Base-by-base conservation (phyloP, 2,797 vertebrate genomes). In the Ptychadena robeensis region DNA sequence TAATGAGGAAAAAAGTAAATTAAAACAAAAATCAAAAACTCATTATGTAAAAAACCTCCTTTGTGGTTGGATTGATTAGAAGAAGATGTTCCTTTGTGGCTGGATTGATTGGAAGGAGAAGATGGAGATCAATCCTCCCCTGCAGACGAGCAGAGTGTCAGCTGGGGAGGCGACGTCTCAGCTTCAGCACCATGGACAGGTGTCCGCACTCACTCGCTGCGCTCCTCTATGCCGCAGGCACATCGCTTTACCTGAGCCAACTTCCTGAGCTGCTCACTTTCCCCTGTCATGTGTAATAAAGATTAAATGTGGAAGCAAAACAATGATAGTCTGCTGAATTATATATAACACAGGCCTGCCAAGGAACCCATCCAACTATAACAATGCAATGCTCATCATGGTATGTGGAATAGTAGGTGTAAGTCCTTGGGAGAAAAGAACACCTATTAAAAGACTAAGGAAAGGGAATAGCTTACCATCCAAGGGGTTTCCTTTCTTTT, bases 251-350 rank as follows among this genome's bases (percentile, higher is more conserved):
- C 35, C 37, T 69, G 67, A 14, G 35, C n/a, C 35, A 69, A 69
- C 35, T 76, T 65, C 59, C 37, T 65, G 25, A 65, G 35, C 61
- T 38, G 28, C 73, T 76, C 73, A 65, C 32, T 65, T 76, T 64
- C 57, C 31, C 57, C 38, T 63, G 73, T 63, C 32, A 75, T 61
- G 34, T 75, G n/a, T 28, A 75, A 75, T 75, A 75, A 73, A 22
- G 31, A 31, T 59, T 12, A 27, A 59, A 73, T 32, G 32, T 34
- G 35, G 9, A n/a, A 73, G 71, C 57, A 48, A 73, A 35, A 25
- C 72, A 28, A 59, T 63, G 53, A 75, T 63, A 12, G 57, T 22
- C 32, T 9, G 12, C 3, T 15, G 72, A 37, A 59, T 64, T 64
- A 22, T 64, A 64, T 32, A 30, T 27, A 38, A 2, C 25, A 11